These are phyloP conservation scores for Isaurus tuberculatus DNA, from an alignment of 92 coral and sea anemone genomes.

Conservation along the genomic window DNA sequence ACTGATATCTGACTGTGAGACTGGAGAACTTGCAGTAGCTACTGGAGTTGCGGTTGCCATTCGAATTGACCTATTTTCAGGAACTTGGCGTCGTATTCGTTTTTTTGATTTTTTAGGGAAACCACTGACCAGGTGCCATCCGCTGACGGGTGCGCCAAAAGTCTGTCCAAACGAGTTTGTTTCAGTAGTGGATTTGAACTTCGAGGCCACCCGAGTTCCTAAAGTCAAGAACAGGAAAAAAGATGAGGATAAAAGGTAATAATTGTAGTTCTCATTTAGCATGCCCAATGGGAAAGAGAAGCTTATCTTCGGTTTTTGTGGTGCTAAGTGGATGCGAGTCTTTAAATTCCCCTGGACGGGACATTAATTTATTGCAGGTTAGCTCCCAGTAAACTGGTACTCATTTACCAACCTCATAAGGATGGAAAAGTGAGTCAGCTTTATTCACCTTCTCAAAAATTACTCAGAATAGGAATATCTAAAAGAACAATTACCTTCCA, in stretches of 20 bases:
- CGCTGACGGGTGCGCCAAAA: slow-evolving; percentile 80
- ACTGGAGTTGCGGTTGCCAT: slow-evolving; percentile 29
- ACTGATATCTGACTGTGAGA: slow-evolving; percentile 13
- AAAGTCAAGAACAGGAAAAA: background rate
- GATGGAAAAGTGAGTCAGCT: too few relatives aligned
- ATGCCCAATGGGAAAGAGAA: background rate
- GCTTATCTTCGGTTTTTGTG: too few relatives aligned
- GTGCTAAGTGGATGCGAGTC: too few relatives aligned
- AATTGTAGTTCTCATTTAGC: too few relatives aligned
- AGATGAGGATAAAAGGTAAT: too few relatives aligned
- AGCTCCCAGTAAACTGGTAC: too few relatives aligned
- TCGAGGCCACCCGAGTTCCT: slow-evolving; percentile 77
- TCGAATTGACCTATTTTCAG: slow-evolving; percentile 60
- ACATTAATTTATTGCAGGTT: too few relatives aligned
- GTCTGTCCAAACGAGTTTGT: slow-evolving; percentile 73
- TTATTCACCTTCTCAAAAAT: too few relatives aligned
- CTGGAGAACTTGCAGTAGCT: slow-evolving; percentile 25
- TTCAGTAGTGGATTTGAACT: slow-evolving; percentile 88
- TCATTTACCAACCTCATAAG: too few relatives aligned
- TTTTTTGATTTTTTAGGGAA: slow-evolving; percentile 74
- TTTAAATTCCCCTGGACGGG: too few relatives aligned
- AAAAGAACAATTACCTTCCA: slow-evolving; percentile 66
- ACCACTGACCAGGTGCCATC: slow-evolving; percentile 93
- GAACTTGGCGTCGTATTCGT: slow-evolving; percentile 83
- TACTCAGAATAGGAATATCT: background rate